Percentiles rank a stretch among this genome's conserved stretches.
Conservation (phyloP, 2,888 invertebrate species). For the Acanthopleura granulata region DNA sequence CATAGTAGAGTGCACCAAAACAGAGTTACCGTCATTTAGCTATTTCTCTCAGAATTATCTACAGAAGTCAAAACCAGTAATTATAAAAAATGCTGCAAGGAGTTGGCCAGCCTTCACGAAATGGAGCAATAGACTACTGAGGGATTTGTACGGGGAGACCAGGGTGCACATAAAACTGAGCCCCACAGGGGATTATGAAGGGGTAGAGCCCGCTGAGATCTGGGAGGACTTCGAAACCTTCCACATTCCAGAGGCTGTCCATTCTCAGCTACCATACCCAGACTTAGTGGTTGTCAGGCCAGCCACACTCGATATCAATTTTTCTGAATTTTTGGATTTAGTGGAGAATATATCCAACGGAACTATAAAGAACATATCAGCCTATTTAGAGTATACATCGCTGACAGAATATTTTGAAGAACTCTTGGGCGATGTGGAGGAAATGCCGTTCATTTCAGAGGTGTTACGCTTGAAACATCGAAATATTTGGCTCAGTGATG, state of each 20-base stretch:
- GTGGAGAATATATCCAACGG: slow-evolving; percentile 49
- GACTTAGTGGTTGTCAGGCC: slow-evolving; percentile 67
- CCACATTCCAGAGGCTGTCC: slow-evolving; percentile 54
- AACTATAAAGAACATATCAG: slow-evolving; percentile 50
- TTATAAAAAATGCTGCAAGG: slow-evolving; percentile 50
- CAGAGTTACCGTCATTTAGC: slow-evolving; percentile 35
- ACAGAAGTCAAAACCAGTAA: slow-evolving; percentile 60
- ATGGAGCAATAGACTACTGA: slow-evolving; percentile 61
- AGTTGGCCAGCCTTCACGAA: slow-evolving; percentile 58
- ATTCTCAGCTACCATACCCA: slow-evolving; percentile 50
- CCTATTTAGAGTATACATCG: slow-evolving; percentile 67
- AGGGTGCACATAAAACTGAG: slow-evolving; percentile 62
- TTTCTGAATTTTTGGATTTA: slow-evolving; percentile 61
- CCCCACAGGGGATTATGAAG: slow-evolving; percentile 62
- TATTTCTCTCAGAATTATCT: slow-evolving; percentile 60
- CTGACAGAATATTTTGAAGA: slow-evolving; percentile 58
- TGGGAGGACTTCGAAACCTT: slow-evolving; percentile 58
- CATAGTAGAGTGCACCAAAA: slow-evolving; percentile 44
- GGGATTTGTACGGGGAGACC: slow-evolving; percentile 44
- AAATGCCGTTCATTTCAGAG: slow-evolving; percentile 52
- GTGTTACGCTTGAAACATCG: slow-evolving; percentile 47
- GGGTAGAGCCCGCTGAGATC: slow-evolving; percentile 54
- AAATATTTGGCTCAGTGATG: slow-evolving; percentile 69
- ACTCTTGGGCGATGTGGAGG: slow-evolving; percentile 52
- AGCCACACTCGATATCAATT: slow-evolving; percentile 57